phyloP scores from a whole-genome alignment of 2,113 vertebrate genomes.

The Nestor notabilis region DNA sequence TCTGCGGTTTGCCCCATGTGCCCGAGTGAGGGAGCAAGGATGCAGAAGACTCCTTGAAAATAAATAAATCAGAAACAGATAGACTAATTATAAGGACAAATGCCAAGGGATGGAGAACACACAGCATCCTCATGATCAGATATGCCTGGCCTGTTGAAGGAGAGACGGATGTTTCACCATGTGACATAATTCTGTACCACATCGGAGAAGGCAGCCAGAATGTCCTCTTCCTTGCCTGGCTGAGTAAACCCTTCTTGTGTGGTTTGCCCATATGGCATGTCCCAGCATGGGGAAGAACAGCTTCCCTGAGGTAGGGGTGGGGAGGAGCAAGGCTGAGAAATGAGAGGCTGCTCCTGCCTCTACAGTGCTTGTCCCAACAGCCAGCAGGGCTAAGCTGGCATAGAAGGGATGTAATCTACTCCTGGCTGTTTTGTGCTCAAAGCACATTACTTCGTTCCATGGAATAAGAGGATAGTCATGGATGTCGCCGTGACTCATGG shows the following conservation, averaged over 20 bases:
- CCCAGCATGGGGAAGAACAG: not conserved
- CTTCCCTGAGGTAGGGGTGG: not conserved
- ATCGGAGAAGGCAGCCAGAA: not conserved
- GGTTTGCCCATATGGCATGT: not conserved
- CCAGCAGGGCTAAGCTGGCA: constrained; percentile 9
- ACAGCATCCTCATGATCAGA: constrained; percentile 1
- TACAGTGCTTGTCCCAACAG: not conserved
- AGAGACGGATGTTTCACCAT: not conserved
- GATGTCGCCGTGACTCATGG: not conserved
- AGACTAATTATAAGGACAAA: constrained; percentile 21
- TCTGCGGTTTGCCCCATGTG: constrained; percentile 53
- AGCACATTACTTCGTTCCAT: constrained; percentile 36
- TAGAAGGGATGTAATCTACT: constrained; percentile 34
- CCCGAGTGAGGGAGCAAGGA: constrained; percentile 14
- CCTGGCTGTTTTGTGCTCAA: not conserved
- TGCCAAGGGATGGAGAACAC: constrained; percentile 11
- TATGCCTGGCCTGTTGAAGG: not conserved
- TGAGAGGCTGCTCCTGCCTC: not conserved
- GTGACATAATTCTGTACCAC: not conserved
- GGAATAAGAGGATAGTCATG: constrained; percentile 36
- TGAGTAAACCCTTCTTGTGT: not conserved
- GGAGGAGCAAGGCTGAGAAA: not conserved
- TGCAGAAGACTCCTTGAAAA: constrained; percentile 42
- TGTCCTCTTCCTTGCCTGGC: not conserved
- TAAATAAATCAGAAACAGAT: constrained; percentile 65